A percentile compares a stretch with the other conserved stretches of the same genome.
These are phyloP conservation scores for Crioceris asparagi DNA, from an alignment of 2,888 invertebrate species.

Conservation along the genomic window DNA sequence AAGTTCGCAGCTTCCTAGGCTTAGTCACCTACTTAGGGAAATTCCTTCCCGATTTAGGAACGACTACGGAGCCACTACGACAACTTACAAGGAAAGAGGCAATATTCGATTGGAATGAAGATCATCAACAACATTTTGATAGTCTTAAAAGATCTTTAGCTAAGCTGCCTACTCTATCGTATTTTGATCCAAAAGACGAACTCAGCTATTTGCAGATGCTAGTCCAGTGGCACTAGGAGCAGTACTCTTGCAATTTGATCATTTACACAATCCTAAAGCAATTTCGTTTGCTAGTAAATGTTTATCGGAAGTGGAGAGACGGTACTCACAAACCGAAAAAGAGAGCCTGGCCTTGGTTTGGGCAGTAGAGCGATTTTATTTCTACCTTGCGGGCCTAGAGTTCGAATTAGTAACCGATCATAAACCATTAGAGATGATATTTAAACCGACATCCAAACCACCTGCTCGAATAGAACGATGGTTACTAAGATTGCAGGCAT, in stretches of 20 bases:
- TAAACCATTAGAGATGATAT: slow-evolving; percentile 28
- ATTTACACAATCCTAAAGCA: slow-evolving; percentile 14
- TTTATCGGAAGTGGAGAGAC: slow-evolving; percentile 18
- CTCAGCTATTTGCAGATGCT: slow-evolving; percentile 23
- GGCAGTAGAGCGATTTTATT: slow-evolving; percentile 25
- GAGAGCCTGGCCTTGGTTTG: slow-evolving; percentile 32
- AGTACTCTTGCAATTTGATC: slow-evolving; percentile 19
- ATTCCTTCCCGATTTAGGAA: slow-evolving; percentile 10
- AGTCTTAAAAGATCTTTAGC: too few relatives aligned
- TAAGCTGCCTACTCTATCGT: slow-evolving; percentile 15
- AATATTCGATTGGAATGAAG: slow-evolving; percentile 5
- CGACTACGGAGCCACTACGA: slow-evolving; percentile 10
- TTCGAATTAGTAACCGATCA: slow-evolving; percentile 21
- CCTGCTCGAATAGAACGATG: slow-evolving; percentile 12
- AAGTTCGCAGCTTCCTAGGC: slow-evolving; percentile 13
- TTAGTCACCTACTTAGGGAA: slow-evolving; percentile 8
- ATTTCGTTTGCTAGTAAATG: slow-evolving; percentile 23
- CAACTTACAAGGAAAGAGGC: slow-evolving; percentile 6
- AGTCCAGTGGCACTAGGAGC: slow-evolving; percentile 23
- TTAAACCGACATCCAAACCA: slow-evolving; percentile 21
- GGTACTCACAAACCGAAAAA: slow-evolving; percentile 30
- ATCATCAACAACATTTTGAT: too few relatives aligned
- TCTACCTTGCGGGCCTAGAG: slow-evolving; percentile 12
- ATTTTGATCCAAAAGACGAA: slow-evolving; percentile 19
- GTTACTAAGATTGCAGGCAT: slow-evolving; percentile 13